Base-by-base conservation (phyloP, 2,113 vertebrate species). In the Cathartes aura region DNA sequence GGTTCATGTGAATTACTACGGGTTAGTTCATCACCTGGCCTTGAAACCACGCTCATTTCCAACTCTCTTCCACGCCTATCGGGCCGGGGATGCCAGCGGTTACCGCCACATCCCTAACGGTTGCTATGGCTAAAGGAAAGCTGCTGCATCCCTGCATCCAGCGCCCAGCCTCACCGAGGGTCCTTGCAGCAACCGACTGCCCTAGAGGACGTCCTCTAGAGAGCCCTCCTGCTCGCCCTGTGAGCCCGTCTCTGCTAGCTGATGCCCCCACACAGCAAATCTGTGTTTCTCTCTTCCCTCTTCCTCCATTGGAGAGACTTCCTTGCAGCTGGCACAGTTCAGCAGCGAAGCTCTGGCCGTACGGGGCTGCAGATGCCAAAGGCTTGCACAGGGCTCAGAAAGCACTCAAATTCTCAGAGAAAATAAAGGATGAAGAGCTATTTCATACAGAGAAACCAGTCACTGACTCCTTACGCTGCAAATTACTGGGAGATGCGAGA, bases 51-150 rank as follows among this genome's bases (percentile, higher is more conserved):
- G 10, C 36, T 64, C 8, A 1, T 29, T 66, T 56, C 68, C 16
- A 43, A n/a, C 68, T 73, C n/a, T 52, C 30, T 48, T 4, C 18
- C 6, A 27, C 1, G 1, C 22, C 73, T 22, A 1, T 9, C 2
- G 1, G 62, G 36, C 22, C 5, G 3, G 42, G 5, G 38, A 90
- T 70, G 68, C 34, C 58, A 36, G 64, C 26, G 92, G 64, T 26
- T 68, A 42, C 26, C 45, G 67, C 9, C 14, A 6, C 40, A 68
- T 32, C 36, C 12, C 67, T 50, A 27, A 38, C 0, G 0, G 93
- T 96, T 95, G 75, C 94, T 24, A 95, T 34, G 36, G 86, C 67
- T 62, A 94, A 94, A 48, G 21, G 19, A 53, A 79, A 76, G 63
- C 62, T 47, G 58, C 86, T 74, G 67, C 58, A 60, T 80, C 60